Evolutionary conservation across 2,113 vertebrate genomes (phyloP).

Genomic region (Campylomormyrus numenius): DNA sequence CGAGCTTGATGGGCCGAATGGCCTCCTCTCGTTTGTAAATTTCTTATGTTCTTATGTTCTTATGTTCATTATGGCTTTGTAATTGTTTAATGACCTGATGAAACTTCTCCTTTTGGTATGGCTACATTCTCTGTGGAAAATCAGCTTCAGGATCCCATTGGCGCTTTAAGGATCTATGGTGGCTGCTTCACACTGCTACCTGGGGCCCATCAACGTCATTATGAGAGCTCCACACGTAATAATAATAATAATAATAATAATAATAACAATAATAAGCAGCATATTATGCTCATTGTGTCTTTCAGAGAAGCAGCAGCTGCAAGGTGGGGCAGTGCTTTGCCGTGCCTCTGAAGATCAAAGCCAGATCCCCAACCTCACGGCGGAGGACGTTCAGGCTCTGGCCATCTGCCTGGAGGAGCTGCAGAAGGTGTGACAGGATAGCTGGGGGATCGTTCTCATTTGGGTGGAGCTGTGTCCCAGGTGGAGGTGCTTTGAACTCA

Average conservation of each 20-base stretch:
- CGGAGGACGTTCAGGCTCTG: slow-evolving; percentile 57
- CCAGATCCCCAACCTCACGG: slow-evolving; percentile 40
- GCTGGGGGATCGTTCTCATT: too few species aligned
- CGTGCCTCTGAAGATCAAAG: slow-evolving; percentile 46
- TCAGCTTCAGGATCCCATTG: neutral
- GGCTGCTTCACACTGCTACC: neutral
- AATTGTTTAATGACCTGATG: neutral
- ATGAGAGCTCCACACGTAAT: too few species aligned
- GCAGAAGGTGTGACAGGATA: slow-evolving; percentile 55
- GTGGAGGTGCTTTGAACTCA: neutral
- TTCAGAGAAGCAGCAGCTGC: slow-evolving; percentile 61
- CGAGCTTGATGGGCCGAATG: too few species aligned
- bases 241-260: neutral
- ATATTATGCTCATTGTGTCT: slow-evolving; percentile 18
- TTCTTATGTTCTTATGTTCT: too few species aligned
- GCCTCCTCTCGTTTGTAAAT: too few species aligned
- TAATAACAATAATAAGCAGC: neutral
- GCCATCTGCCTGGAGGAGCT: slow-evolving; percentile 59
- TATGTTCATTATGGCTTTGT: neutral
- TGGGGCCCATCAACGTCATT: neutral
- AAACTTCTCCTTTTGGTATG: neutral
- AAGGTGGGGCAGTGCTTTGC: slow-evolving; percentile 34
- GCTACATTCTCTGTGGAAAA: neutral
- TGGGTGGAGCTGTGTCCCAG: neutral
- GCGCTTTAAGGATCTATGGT: neutral